Evolutionary conservation across 2,797 vertebrate species (phyloP).

Genomic region (Euphonia xanthogaster): DNA sequence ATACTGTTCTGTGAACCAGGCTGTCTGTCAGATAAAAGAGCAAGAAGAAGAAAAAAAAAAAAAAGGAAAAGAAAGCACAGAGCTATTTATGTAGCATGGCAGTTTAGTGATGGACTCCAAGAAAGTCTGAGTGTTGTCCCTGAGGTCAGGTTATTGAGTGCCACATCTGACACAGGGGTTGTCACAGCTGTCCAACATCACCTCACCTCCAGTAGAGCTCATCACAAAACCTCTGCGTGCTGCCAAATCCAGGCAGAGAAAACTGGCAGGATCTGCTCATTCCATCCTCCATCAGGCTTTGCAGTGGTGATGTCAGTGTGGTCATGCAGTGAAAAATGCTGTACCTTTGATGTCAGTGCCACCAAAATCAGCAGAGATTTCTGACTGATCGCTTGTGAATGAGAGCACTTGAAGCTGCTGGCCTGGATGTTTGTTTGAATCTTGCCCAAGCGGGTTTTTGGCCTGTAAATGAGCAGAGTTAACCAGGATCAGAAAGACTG

Average conservation of each 20-base stretch:
- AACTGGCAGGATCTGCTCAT: neutral
- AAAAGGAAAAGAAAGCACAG: neutral
- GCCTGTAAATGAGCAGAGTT: neutral
- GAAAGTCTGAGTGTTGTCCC: neutral
- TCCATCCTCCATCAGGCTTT: neutral
- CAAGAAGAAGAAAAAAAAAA: neutral
- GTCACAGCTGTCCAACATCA: neutral
- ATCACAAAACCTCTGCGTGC: neutral
- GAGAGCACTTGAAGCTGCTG: neutral
- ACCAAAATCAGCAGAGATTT: neutral
- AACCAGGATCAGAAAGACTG: neutral
- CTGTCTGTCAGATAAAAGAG: neutral
- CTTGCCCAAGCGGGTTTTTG: neutral
- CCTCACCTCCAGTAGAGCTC: neutral
- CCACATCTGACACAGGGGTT: neutral
- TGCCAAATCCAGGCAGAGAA: neutral
- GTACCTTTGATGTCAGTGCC: neutral
- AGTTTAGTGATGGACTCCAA: neutral
- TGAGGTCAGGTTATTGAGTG: neutral
- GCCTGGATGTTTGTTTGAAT: neutral
- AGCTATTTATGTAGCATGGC: neutral
- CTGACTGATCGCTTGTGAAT: neutral
- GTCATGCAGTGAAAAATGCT: neutral
- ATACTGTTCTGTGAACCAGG: neutral
- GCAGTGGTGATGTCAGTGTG: neutral